phyloP scores from a whole-genome alignment of 2,797 vertebrate species.

The Mus spretus region DNA sequence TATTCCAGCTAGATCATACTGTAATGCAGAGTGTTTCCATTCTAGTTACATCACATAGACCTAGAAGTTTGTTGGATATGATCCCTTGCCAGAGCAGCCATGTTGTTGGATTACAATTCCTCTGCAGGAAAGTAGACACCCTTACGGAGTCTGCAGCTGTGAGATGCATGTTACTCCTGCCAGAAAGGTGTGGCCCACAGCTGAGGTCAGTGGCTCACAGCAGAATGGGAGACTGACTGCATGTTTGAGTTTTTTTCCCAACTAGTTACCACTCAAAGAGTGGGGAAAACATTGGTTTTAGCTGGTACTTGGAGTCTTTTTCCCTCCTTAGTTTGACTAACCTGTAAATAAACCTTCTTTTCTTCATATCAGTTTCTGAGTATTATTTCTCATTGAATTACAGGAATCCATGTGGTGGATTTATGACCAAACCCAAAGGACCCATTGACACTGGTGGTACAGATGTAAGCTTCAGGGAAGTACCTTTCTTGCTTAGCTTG shows the following conservation, averaged over 20 bases:
- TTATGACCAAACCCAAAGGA: not conserved
- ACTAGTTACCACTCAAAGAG: not conserved
- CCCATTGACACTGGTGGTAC: not conserved
- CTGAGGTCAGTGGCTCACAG: not conserved
- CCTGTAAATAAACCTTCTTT: not conserved
- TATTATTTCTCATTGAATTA: not conserved
- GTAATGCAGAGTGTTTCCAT: not conserved
- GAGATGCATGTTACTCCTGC: not conserved
- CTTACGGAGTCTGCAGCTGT: not conserved
- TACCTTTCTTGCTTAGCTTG: not conserved
- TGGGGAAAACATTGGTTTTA: not conserved
- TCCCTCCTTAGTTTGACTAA: not conserved
- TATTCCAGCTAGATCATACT: not conserved
- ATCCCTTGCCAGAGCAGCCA: not conserved
- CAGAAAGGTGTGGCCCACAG: not conserved
- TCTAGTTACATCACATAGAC: not conserved
- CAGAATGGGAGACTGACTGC: not conserved
- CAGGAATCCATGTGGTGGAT: not conserved
- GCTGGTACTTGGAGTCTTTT: not conserved
- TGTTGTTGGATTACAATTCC: not conserved
- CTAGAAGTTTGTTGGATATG: not conserved
- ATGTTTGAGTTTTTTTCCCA: not conserved
- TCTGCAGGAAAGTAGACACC: not conserved
- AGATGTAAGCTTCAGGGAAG: not conserved
- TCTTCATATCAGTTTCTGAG: not conserved